These are phyloP conservation scores for Ethmia dodecea DNA, from an alignment of 2,888 invertebrate species.

Conservation along the genomic window DNA sequence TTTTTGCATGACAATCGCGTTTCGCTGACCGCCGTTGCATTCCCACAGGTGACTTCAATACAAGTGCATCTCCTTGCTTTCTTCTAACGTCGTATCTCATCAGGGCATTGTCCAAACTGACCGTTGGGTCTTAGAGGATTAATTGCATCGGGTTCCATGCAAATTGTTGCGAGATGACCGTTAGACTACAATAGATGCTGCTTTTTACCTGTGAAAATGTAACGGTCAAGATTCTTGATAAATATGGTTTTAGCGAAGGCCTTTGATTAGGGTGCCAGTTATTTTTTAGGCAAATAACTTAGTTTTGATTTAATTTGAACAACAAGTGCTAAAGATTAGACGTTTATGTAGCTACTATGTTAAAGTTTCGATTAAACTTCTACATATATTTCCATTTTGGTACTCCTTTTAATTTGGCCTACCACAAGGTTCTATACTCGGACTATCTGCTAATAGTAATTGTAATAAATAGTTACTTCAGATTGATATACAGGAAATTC, in stretches of 20 bases:
- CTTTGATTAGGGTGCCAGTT: no score
- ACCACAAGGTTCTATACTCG: neutral
- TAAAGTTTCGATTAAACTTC: no score
- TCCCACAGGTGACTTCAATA: conserved; percentile 47
- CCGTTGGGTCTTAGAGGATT: conserved; percentile 38
- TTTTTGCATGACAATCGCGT: conserved; percentile 50
- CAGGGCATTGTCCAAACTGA: conserved; percentile 29
- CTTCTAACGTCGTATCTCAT: conserved; percentile 49
- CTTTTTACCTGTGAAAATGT: conserved; percentile 10
- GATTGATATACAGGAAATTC: no score
- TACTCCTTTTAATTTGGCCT: no score
- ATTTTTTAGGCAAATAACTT: no score
- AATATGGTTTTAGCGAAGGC: neutral
- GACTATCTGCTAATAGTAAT: neutral
- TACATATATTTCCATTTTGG: no score
- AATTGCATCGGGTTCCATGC: conserved; percentile 26
- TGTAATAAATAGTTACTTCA: neutral
- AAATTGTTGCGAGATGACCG: conserved; percentile 13
- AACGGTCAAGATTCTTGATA: conserved; percentile 6
- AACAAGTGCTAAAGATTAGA: no score
- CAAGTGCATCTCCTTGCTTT: conserved; percentile 45
- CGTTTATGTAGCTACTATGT: no score
- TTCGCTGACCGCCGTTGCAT: conserved; percentile 33
- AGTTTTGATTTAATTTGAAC: no score
- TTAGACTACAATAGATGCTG: conserved; percentile 10